These are phyloP conservation scores for Oscheius sp. DNA, from an alignment of 2,888 invertebrate genomes.

Conservation along the genomic window DNA sequence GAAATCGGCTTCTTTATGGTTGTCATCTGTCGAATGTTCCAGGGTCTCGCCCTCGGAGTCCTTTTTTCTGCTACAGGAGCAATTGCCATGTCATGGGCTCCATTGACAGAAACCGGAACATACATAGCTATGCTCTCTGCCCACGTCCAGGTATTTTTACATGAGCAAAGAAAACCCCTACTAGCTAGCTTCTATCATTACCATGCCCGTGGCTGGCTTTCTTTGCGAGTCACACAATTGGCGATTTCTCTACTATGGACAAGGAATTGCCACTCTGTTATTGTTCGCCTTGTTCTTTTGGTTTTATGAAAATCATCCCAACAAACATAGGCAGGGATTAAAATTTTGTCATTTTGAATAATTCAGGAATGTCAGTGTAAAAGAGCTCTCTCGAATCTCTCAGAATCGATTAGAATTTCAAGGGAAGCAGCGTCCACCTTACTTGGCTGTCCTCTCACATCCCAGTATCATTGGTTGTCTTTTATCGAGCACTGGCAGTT, in stretches of 20 bases:
- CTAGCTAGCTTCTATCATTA: slow-evolving; percentile 35
- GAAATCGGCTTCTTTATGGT: slow-evolving; percentile 31
- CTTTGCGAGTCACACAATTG: slow-evolving; percentile 41
- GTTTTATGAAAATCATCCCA: slow-evolving; percentile 46
- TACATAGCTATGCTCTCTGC: slow-evolving; percentile 46
- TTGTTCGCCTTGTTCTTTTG: slow-evolving; percentile 31
- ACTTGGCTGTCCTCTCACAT: slow-evolving; percentile 10
- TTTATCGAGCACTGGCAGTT: slow-evolving; percentile 43
- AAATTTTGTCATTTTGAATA: not conserved
- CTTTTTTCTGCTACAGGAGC: slow-evolving; percentile 43
- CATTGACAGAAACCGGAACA: slow-evolving; percentile 19
- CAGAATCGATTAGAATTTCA: not conserved
- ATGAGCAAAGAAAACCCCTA: slow-evolving; percentile 15
- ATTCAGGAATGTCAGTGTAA: slow-evolving; percentile 14
- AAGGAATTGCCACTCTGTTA: slow-evolving; percentile 37
- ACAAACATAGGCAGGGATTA: slow-evolving; percentile 39
- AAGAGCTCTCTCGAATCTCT: slow-evolving; percentile 8
- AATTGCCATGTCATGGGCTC: slow-evolving; percentile 41
- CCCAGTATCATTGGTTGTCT: slow-evolving; percentile 29
- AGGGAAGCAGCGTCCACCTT: slow-evolving; percentile 5
- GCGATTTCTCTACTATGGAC: slow-evolving; percentile 25
- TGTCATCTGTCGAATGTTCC: slow-evolving; percentile 31
- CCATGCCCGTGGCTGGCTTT: slow-evolving; percentile 43
- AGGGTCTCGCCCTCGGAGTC: slow-evolving; percentile 42
- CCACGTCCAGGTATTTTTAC: slow-evolving; percentile 37